Conservation (phyloP, 2,888 invertebrate species). For the Petrolisthes cinctipes region DNA sequence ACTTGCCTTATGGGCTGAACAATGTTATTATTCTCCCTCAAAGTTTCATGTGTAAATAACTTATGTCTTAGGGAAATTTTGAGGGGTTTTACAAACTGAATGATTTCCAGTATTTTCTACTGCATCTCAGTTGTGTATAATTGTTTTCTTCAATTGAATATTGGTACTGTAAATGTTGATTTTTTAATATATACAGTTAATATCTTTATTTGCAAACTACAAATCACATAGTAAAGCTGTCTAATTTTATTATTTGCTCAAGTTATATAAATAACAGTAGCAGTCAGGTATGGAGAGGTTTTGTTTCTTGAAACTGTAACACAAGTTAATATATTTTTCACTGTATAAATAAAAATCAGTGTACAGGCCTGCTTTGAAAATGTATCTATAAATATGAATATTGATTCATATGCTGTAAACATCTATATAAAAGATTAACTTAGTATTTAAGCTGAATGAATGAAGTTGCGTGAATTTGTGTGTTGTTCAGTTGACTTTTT, state of each 20-base stretch:
- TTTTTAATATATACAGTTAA: too few relatives aligned
- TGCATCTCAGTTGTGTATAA: too few relatives aligned
- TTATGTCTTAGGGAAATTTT: background rate
- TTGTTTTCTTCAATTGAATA: too few relatives aligned
- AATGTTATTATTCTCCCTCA: background rate
- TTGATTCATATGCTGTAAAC: conserved; percentile 22
- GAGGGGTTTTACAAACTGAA: background rate
- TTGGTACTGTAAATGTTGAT: too few relatives aligned
- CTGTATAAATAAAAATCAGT: conserved; percentile 13
- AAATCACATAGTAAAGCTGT: background rate
- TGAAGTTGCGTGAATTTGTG: background rate
- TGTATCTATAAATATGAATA: conserved; percentile 17
- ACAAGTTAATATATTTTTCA: conserved; percentile 13
- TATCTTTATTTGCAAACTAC: too few relatives aligned
- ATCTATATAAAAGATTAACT: background rate
- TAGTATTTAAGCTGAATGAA: conserved; percentile 8
- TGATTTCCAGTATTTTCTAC: too few relatives aligned
- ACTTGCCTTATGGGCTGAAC: background rate
- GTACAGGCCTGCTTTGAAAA: conserved; percentile 20
- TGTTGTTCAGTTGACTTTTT: background rate
- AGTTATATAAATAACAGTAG: background rate
- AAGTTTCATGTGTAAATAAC: background rate
- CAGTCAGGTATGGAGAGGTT: background rate
- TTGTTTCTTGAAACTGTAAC: background rate
- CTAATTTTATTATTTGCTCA: background rate